Conservation (phyloP, 53 echinoderm and acorn worm species). For the Holothuria scabra region DNA sequence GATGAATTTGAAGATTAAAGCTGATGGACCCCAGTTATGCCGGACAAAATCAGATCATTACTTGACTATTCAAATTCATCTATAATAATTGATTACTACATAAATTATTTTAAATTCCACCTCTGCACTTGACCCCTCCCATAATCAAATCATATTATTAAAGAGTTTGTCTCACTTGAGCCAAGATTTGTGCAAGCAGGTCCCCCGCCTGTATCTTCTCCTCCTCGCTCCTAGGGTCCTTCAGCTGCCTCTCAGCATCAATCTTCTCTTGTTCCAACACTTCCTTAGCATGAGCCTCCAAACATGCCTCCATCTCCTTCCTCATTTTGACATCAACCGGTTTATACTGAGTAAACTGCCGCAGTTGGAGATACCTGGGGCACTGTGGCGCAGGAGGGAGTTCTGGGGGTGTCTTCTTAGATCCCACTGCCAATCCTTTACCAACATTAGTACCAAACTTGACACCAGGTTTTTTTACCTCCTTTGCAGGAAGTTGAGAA, state of each 20-base stretch:
- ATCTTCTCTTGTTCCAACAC: conserved; percentile 61
- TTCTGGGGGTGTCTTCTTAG: conserved; percentile 21
- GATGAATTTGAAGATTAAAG: no score
- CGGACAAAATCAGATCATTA: no score
- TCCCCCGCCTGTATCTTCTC: conserved; percentile 90
- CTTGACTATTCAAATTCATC: no score
- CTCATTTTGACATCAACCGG: conserved; percentile 73
- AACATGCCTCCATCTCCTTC: conserved; percentile 72
- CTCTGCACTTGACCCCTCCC: no score
- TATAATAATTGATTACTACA: no score
- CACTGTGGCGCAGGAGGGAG: conserved; percentile 71
- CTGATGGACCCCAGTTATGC: no score
- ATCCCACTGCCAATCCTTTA: conserved; percentile 83
- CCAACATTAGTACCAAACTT: conserved; percentile 93
- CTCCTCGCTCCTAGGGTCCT: conserved; percentile 81
- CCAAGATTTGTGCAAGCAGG: conserved; percentile 84
- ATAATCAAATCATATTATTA: background rate
- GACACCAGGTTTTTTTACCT: conserved; percentile 72
- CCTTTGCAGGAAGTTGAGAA: conserved; percentile 69
- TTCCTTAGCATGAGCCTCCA: conserved; percentile 82
- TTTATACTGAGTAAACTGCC: conserved; percentile 86
- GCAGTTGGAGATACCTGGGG: conserved; percentile 75
- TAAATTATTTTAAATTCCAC: no score
- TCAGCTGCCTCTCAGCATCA: conserved; percentile 63
- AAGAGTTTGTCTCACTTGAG: conserved; percentile 58